Conservation (phyloP, 2,888 invertebrate genomes). For the Sphinx pinastri region DNA sequence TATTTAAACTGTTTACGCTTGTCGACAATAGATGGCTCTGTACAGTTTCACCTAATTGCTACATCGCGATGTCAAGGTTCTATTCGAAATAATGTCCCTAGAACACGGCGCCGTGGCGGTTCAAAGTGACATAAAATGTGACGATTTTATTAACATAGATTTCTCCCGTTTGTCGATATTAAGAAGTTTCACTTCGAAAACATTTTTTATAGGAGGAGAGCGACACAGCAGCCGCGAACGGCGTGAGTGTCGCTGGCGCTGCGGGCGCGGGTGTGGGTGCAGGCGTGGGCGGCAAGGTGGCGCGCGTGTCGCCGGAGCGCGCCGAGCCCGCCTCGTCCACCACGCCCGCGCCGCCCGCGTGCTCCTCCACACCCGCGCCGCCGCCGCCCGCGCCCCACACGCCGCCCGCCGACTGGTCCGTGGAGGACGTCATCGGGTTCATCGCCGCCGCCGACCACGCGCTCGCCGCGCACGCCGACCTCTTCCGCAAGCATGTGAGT, state of each 20-base stretch:
- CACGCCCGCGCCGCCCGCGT: slow-evolving; percentile 63
- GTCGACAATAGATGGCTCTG: no score
- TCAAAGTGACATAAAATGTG: no score
- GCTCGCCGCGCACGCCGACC: slow-evolving; percentile 93
- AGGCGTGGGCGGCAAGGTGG: slow-evolving; percentile 57
- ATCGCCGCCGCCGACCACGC: slow-evolving; percentile 94
- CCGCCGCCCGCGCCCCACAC: slow-evolving; percentile 65
- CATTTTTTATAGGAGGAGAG: slow-evolving; percentile 43
- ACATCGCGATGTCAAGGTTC: no score
- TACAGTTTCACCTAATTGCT: no score
- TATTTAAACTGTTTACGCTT: no score
- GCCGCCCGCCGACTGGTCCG: slow-evolving; percentile 94
- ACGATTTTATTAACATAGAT: no score
- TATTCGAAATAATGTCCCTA: no score
- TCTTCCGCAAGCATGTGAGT: slow-evolving; percentile 96
- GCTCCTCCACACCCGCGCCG: slow-evolving; percentile 67
- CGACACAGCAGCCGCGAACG: slow-evolving; percentile 33
- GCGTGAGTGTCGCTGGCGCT: slow-evolving; percentile 29
- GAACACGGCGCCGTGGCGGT: no score
- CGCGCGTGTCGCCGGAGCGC: slow-evolving; percentile 83
- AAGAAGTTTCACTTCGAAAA: no score
- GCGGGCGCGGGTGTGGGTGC: slow-evolving; percentile 33
- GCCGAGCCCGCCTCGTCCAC: slow-evolving; percentile 88
- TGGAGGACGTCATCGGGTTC: slow-evolving; percentile 96
- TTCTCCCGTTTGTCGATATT: no score